Percentiles rank a stretch among this genome's conserved stretches.
These are phyloP conservation scores for Setipinna tenuifilis DNA, from an alignment of 2,797 vertebrate species.

Conservation along the genomic window DNA sequence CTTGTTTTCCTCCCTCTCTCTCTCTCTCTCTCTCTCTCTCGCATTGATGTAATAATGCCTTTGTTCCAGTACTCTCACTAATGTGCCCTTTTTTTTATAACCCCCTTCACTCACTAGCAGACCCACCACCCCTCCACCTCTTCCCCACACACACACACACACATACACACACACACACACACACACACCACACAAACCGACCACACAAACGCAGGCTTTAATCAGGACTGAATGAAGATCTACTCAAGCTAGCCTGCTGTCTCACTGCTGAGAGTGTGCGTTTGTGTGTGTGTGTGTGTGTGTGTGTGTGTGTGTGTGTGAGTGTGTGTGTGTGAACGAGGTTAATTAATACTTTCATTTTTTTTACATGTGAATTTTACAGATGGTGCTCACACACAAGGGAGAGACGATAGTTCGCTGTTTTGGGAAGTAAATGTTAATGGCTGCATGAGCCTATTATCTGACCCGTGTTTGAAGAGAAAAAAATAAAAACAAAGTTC, in stretches of 20 bases:
- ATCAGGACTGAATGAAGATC: background rate
- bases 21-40: no score
- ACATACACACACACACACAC: background rate
- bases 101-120: background rate
- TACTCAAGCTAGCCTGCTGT: background rate
- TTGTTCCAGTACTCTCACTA: background rate
- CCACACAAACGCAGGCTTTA: background rate
- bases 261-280: background rate
- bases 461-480: background rate
- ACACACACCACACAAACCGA: background rate
- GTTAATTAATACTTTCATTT: background rate
- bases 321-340: background rate
- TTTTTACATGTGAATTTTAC: background rate
- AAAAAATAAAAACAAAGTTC: background rate
- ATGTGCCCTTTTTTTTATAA: background rate
- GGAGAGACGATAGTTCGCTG: background rate
- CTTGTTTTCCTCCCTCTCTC: slow-evolving; percentile 4
- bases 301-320: background rate
- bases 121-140: background rate
- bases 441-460: background rate
- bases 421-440: background rate
- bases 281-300: background rate
- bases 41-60: slow-evolving; percentile 3
- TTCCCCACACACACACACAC: background rate
- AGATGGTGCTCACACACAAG: background rate